These are phyloP conservation scores for Morbakka virulenta DNA, from an alignment of 30 jellyfish, hydroid and myxozoan genomes.

Conservation along the genomic window DNA sequence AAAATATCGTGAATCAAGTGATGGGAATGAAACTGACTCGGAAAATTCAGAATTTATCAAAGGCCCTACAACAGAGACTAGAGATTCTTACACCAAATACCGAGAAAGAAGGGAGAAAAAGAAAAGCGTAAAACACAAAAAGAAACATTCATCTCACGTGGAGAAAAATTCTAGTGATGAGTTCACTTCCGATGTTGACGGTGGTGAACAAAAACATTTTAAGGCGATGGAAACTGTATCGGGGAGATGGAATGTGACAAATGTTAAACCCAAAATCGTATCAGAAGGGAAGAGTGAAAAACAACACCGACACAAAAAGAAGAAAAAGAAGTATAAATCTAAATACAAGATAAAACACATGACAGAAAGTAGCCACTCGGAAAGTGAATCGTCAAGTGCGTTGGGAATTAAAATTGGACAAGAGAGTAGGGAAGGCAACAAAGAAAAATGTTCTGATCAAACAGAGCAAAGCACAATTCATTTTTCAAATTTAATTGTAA, in stretches of 20 bases:
- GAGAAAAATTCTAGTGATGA: not conserved
- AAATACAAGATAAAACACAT: not conserved
- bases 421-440: not conserved
- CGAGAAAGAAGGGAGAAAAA: constrained; percentile 18
- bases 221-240: too few relatives aligned
- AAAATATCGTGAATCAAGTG: too few relatives aligned
- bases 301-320: too few relatives aligned
- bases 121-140: constrained; percentile 1
- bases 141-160: not conserved
- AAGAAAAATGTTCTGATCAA: not conserved
- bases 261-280: too few relatives aligned
- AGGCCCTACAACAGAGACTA: too few relatives aligned
- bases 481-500: not conserved
- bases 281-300: too few relatives aligned
- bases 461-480: not conserved
- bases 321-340: not conserved
- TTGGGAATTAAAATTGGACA: not conserved
- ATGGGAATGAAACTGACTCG: too few relatives aligned
- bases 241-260: too few relatives aligned
- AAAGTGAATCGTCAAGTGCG: not conserved
- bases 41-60: too few relatives aligned
- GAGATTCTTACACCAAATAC: too few relatives aligned
- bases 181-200: not conserved
- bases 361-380: too few relatives aligned
- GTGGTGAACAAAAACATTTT: too few relatives aligned